Conservation (phyloP, 2,888 invertebrate species). For the Lasioglossum oenotherae region DNA sequence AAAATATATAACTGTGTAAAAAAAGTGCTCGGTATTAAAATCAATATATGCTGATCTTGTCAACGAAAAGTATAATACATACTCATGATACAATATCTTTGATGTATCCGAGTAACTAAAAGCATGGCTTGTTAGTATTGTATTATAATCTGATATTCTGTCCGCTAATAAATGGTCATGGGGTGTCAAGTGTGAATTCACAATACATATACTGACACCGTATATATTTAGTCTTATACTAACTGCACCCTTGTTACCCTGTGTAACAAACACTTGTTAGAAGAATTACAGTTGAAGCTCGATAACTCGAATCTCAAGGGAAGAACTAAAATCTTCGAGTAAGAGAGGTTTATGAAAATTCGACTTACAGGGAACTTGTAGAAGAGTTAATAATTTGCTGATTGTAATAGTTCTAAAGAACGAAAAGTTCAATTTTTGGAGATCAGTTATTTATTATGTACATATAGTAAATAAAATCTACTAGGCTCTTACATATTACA, state of each 20-base stretch:
- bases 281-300: neutral
- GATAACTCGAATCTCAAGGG: too few species aligned
- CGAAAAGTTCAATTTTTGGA: too few species aligned
- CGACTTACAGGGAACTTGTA: too few species aligned
- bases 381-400: too few species aligned
- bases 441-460: too few species aligned
- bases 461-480: too few species aligned
- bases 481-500: too few species aligned
- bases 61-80: conserved; percentile 46
- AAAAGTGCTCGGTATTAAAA: neutral
- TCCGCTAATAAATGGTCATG: conserved; percentile 94
- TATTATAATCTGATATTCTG: conserved; percentile 94
- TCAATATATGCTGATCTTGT: neutral
- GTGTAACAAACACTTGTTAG: conserved; percentile 73
- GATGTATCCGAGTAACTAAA: conserved; percentile 92
- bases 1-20: conserved; percentile 92
- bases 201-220: conserved; percentile 94
- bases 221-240: conserved; percentile 94
- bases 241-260: conserved; percentile 98
- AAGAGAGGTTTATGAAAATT: too few species aligned
- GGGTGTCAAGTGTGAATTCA: conserved; percentile 96
- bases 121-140: conserved; percentile 92
- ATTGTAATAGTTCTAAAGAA: too few species aligned
- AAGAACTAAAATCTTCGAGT: too few species aligned
- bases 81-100: conserved; percentile 97